phyloP scores from a whole-genome alignment of 2,888 invertebrate genomes.

The Salticus scenicus region DNA sequence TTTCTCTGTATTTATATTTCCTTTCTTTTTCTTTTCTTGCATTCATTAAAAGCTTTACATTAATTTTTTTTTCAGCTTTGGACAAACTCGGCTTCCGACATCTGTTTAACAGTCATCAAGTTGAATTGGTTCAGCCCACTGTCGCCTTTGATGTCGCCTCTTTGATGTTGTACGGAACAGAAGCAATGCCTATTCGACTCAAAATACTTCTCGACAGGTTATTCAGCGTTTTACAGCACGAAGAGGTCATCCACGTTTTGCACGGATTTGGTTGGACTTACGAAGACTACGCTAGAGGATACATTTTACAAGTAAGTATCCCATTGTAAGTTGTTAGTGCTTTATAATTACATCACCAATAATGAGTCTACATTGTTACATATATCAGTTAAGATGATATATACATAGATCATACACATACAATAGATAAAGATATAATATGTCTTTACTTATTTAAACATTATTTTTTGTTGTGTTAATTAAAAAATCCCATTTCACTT shows the following conservation, averaged over 20 bases:
- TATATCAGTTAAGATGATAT: too few relatives aligned
- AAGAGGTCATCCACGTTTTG: conserved; percentile 84
- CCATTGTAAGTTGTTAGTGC: too few relatives aligned
- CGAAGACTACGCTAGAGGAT: conserved; percentile 86
- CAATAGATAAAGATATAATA: too few relatives aligned
- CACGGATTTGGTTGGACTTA: conserved; percentile 86
- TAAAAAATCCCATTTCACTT: too few relatives aligned
- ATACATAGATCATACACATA: too few relatives aligned
- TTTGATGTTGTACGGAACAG: conserved; percentile 85
- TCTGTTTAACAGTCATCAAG: conserved; percentile 74
- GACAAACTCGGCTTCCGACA: conserved; percentile 76
- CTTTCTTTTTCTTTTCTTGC: too few relatives aligned
- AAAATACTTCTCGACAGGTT: conserved; percentile 85
- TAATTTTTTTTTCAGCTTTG: conserved; percentile 73
- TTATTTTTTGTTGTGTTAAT: too few relatives aligned
- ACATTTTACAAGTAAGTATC: conserved; percentile 82
- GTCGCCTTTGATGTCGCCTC: conserved; percentile 86
- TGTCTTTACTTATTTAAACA: too few relatives aligned
- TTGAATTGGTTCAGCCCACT: conserved; percentile 61
- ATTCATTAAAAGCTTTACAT: not conserved
- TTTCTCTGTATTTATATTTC: too few relatives aligned
- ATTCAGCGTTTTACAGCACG: conserved; percentile 83
- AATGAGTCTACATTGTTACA: too few relatives aligned
- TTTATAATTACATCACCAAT: too few relatives aligned
- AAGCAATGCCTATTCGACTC: conserved; percentile 84